Evolutionary conservation across 2,888 invertebrate species (phyloP).

Genomic region (Tachina fera): DNA sequence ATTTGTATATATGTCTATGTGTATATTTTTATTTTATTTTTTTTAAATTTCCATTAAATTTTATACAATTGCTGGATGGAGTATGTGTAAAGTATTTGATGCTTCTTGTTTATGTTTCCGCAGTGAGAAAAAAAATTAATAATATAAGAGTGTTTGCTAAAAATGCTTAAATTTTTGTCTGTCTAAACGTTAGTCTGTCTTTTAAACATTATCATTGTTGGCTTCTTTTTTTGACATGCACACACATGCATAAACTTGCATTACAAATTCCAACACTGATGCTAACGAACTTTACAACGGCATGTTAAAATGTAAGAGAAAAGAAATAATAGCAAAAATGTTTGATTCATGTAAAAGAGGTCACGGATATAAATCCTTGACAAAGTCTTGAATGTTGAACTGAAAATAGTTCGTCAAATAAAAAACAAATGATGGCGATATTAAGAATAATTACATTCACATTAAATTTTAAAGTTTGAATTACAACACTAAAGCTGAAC

Average conservation of each 20-base stretch:
- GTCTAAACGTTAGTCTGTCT: constrained; percentile 26
- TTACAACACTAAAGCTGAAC: too few relatives aligned
- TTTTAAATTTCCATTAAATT: constrained; percentile 17
- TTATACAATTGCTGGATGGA: constrained; percentile 49
- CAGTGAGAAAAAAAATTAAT: constrained; percentile 27
- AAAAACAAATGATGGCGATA: background rate
- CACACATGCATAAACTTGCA: background rate
- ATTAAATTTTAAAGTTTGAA: too few relatives aligned
- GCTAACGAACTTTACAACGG: constrained; percentile 29
- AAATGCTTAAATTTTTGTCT: constrained; percentile 50
- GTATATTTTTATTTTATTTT: background rate
- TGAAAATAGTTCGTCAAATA: constrained; percentile 2
- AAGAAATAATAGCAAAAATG: background rate
- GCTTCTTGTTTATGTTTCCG: constrained; percentile 58
- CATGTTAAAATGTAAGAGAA: background rate
- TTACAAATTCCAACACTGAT: background rate
- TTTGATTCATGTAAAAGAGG: constrained; percentile 20
- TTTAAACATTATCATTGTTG: background rate
- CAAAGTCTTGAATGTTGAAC: constrained; percentile 29
- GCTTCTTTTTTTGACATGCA: background rate
- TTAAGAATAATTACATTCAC: background rate
- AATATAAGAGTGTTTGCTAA: constrained; percentile 36
- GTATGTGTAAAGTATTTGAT: constrained; percentile 58
- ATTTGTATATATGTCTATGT: too few relatives aligned
- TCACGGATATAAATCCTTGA: constrained; percentile 21